Base-by-base conservation (phyloP, 2,888 invertebrate genomes). In the Pasiphila rectangulata region DNA sequence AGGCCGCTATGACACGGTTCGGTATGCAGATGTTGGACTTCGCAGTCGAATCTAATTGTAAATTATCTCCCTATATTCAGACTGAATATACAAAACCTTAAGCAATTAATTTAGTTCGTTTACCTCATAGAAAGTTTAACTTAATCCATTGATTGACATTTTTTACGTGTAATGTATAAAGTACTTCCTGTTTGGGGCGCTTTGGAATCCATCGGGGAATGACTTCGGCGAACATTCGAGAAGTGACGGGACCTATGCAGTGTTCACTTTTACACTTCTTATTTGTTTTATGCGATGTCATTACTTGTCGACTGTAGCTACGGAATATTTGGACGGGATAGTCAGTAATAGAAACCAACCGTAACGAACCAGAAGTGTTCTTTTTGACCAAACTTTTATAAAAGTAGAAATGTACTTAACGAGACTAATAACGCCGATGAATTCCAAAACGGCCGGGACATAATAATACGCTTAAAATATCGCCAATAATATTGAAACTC, bases 21-120 rank as follows among this genome's bases (percentile, higher is more conserved):
- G 47, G 54, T 57, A 50, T 57, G 55, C 51, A 53, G 46, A 53
- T 49, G 52, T 55, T 47, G 42, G 5, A 54, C 54, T 58, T 58
- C 58, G 45, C 38, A 13, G 25, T 51, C 53, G 58, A 59, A 59
- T 56, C 54, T 49, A 56, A 21, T 41, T 49, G 30, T 43, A 46
- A 50, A 46, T 32, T 51, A 54, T 54, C 43, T 53, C 32, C 41
- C 46, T 54, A 49, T 56, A 59, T 59, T 59, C 56, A 17, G 58
- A 59, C 56, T 59, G 58, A 56, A 59, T 56, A 47, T 54, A 52
- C 54, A 56, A 52, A 53, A 35, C 45, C 44, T 35, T 58, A 58
- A 51, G 37, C 44, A 47, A 53, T 43, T 37, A 38, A 37, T 37
- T 49, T 54, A 50, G 52, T 51, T 47, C 40, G 52, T 51, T 40